Conservation (phyloP, 2,797 vertebrate genomes). For the Selene dorsalis region DNA sequence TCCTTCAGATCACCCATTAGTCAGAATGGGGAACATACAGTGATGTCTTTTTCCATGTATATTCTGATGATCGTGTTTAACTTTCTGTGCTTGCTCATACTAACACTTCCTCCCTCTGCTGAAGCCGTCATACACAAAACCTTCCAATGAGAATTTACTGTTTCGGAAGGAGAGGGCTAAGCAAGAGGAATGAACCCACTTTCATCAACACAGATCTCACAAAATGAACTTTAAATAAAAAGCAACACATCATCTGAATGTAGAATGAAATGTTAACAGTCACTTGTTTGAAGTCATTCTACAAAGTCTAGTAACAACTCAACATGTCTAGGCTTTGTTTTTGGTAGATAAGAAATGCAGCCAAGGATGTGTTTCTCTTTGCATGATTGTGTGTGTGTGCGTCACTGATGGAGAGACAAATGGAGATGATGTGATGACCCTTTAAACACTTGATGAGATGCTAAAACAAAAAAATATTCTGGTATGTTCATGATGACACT, state of each 20-base stretch:
- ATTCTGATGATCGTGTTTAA: slow-evolving; percentile 36
- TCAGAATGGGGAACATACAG: slow-evolving; percentile 31
- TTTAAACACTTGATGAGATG: slow-evolving; percentile 44
- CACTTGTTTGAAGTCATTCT: slow-evolving; percentile 50
- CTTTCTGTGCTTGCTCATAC: slow-evolving; percentile 17
- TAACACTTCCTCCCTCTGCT: slow-evolving; percentile 7
- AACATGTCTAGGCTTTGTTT: slow-evolving; percentile 45
- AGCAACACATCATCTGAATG: slow-evolving; percentile 46
- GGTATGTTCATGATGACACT: slow-evolving; percentile 14
- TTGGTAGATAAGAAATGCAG: slow-evolving; percentile 47
- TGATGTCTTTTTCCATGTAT: slow-evolving; percentile 26
- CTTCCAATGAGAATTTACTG: slow-evolving; percentile 28
- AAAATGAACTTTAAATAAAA: slow-evolving; percentile 48
- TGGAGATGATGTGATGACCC: slow-evolving; percentile 42
- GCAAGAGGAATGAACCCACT: not conserved
- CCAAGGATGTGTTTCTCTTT: not conserved
- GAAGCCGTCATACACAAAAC: slow-evolving; percentile 45
- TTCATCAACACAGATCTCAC: slow-evolving; percentile 51
- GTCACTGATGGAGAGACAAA: not conserved
- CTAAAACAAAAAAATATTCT: slow-evolving; percentile 31
- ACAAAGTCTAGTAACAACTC: slow-evolving; percentile 33
- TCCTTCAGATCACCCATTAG: slow-evolving; percentile 53
- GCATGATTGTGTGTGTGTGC: no score
- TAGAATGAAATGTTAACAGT: slow-evolving; percentile 52
- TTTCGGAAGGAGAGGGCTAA: slow-evolving; percentile 30